Evolutionary conservation across 2,113 vertebrate genomes (phyloP), one percentile per base, ranked within the genome.

Genomic region (Deroptyus accipitrinus): DNA sequence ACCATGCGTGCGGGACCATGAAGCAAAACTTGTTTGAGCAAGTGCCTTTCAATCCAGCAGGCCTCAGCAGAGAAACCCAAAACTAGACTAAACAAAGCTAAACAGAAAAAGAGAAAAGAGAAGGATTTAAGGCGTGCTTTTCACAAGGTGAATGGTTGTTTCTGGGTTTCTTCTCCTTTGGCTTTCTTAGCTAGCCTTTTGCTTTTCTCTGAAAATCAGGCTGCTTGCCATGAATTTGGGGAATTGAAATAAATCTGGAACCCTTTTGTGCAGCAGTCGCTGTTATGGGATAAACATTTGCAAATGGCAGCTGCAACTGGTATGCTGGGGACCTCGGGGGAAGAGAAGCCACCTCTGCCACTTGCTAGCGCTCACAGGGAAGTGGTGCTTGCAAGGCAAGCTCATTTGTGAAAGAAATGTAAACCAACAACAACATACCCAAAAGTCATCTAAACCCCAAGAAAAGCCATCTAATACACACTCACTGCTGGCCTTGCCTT

Each of bases 1-100:
- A 9, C 3, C 4, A 9, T 7, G 39, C 2, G 1, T 6, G 0
- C 1, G 37, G 69, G 57, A 12, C 1, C 1, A 17, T 4, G 9
- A 63, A 70, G 73, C 44, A 16, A 83, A 66, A 7, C 78, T 7
- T 54, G 37, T 48, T 64, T 74, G 22, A 28, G 55, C 69, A 13
- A 7, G 31, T 5, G 42, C 25, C 31, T n/a, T 27, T 17, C 2
- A 9, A 31, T 27, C 55, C 46, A 0, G 10, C 1, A 18, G 28
- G 22, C 12, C 4, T 33, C 49, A 17, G 37, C 7, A 6, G 41
- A 61, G 74, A 79, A 13, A 48, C 27, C 39, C 42, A 18, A 75
- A 75, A 1, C 52, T 4, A 48, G 52, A 13, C 75, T 49, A 18
- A 83, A 55, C 25, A 25, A 54, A 74, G n/a, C 8, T 15, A 16